phyloP scores from a whole-genome alignment of 2,888 invertebrate species.

The Dicroscelio sp. region DNA sequence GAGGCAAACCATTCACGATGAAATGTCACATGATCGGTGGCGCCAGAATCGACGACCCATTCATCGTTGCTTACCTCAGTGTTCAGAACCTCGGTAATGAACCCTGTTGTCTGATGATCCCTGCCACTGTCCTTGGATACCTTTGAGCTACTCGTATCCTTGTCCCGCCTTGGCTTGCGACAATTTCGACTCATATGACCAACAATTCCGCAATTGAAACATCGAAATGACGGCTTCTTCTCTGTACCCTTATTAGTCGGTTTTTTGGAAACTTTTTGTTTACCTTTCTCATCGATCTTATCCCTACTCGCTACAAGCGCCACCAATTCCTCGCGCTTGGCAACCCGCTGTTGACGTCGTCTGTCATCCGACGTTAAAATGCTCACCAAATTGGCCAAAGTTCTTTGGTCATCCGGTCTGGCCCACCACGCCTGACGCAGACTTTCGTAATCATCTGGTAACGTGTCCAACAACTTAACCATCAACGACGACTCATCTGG shows the following conservation, averaged over 20 bases:
- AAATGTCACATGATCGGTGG: slow-evolving; percentile 59
- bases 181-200: slow-evolving; percentile 14
- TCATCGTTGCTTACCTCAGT: slow-evolving; percentile 4
- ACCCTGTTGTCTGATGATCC: background rate
- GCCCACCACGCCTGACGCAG: slow-evolving; percentile 72
- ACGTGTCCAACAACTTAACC: slow-evolving; percentile 64
- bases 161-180: background rate
- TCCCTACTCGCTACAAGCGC: slow-evolving; percentile 29
- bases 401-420: slow-evolving; percentile 60
- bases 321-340: slow-evolving; percentile 46
- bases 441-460: slow-evolving; percentile 68
- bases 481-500: slow-evolving; percentile 69
- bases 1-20: slow-evolving; percentile 55
- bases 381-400: slow-evolving; percentile 40
- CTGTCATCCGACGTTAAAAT: slow-evolving; percentile 13
- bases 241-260: background rate
- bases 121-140: background rate
- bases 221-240: background rate
- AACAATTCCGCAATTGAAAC: background rate
- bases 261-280: slow-evolving; percentile 7
- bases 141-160: background rate
- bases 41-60: slow-evolving; percentile 71
- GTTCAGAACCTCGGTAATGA: background rate
- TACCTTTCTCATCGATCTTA: slow-evolving; percentile 18
- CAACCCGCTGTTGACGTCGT: slow-evolving; percentile 42